Conservation (phyloP, 2,113 vertebrate genomes). For the Acanthisitta chloris region DNA sequence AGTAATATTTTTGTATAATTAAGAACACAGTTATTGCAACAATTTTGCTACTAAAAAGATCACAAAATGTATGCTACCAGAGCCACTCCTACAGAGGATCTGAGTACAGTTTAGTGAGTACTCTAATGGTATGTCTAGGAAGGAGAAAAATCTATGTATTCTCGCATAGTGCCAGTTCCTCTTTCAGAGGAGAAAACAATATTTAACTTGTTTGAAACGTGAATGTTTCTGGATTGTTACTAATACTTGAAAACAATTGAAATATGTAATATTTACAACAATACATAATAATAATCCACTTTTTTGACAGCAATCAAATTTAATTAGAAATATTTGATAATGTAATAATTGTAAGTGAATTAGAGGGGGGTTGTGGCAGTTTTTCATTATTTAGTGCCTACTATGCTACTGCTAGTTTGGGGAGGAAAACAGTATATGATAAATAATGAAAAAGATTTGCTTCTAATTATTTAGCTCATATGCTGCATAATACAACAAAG, state of each 20-base stretch:
- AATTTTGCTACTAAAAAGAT: background rate
- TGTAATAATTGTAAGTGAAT: background rate
- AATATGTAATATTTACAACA: background rate
- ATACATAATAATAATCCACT: background rate
- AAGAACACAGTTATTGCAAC: background rate
- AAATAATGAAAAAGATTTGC: background rate
- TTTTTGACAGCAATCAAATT: background rate
- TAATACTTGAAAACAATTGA: background rate
- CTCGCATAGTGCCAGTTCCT: background rate
- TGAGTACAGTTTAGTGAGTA: background rate
- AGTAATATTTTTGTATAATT: background rate
- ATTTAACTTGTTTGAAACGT: background rate
- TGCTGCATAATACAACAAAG: background rate
- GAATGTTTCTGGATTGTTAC: background rate
- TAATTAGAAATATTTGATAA: background rate
- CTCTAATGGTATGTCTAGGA: background rate
- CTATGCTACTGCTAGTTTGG: background rate
- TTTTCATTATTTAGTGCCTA: background rate
- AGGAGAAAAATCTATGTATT: background rate
- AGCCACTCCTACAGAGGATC: background rate
- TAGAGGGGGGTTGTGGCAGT: background rate
- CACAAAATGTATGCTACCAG: accelerated
- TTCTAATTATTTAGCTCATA: background rate
- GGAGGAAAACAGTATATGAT: background rate
- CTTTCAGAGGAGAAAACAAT: background rate